Evolutionary conservation across 2,113 vertebrate species (phyloP).

Genomic region (Brienomyrus brachyistius): DNA sequence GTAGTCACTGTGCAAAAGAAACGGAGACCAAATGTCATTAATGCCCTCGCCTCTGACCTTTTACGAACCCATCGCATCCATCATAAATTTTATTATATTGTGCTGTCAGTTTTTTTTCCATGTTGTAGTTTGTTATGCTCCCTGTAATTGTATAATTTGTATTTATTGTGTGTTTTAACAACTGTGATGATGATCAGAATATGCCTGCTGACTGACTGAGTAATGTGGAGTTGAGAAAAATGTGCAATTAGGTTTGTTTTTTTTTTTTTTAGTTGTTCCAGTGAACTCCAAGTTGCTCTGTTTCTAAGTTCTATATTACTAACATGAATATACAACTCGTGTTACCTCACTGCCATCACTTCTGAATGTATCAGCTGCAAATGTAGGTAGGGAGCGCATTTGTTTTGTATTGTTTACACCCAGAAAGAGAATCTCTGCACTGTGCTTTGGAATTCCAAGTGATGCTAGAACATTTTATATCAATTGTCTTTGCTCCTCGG

Average conservation of each 20-base stretch:
- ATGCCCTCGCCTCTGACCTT: background rate
- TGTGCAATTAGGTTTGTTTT: background rate
- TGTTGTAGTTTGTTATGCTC: background rate
- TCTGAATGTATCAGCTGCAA: background rate
- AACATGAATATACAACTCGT: background rate
- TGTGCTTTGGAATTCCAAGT: background rate
- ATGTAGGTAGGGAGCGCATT: background rate
- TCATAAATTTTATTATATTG: background rate
- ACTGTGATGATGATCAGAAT: slow-evolving; percentile 22
- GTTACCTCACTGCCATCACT: background rate
- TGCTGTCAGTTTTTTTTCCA: background rate
- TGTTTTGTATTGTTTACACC: background rate
- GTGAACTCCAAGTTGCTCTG: background rate
- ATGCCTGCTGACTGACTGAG: slow-evolving; percentile 25
- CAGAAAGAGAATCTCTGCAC: background rate
- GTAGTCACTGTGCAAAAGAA: background rate
- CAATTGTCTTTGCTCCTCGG: background rate
- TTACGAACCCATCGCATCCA: background rate
- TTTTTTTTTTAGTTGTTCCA: background rate
- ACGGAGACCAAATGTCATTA: background rate
- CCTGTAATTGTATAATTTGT: slow-evolving; percentile 15
- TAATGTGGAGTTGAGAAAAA: slow-evolving; percentile 13
- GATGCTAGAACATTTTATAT: background rate
- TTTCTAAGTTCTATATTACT: background rate
- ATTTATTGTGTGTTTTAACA: background rate